Evolutionary conservation across 2,888 invertebrate genomes (phyloP).

Genomic region (Tachina fera): DNA sequence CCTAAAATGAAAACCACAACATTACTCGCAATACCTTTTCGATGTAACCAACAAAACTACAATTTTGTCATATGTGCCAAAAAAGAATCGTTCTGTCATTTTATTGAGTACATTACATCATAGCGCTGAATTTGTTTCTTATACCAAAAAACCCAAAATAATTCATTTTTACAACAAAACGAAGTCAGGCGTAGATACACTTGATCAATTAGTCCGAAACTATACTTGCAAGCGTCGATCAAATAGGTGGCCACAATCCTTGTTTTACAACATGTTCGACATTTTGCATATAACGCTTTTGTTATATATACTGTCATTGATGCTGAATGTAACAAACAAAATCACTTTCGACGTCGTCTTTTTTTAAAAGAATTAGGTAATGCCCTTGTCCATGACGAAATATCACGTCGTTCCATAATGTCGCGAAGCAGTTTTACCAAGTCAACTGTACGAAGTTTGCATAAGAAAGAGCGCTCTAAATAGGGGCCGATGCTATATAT

Average conservation of each 20-base stretch:
- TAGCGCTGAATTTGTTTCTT: background rate
- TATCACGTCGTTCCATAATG: slow-evolving; percentile 33
- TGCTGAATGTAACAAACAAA: slow-evolving; percentile 13
- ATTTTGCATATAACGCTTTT: slow-evolving; percentile 32
- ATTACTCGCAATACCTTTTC: slow-evolving; percentile 10
- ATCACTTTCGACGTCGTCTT: slow-evolving; percentile 19
- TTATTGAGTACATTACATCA: slow-evolving; percentile 1
- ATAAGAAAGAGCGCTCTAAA: background rate
- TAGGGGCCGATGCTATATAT: background rate
- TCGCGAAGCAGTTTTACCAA: slow-evolving; percentile 19
- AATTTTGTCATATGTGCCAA: slow-evolving; percentile 7
- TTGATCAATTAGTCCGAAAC: slow-evolving; percentile 25
- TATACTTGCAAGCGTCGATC: slow-evolving; percentile 10
- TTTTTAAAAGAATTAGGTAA: slow-evolving; percentile 23
- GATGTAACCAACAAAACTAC: slow-evolving; percentile 16
- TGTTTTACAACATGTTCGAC: slow-evolving; percentile 32
- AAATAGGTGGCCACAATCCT: slow-evolving; percentile 33
- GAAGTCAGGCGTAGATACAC: slow-evolving; percentile 20
- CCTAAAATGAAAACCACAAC: slow-evolving; percentile 7
- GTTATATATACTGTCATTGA: slow-evolving; percentile 20
- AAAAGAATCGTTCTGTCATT: slow-evolving; percentile 4
- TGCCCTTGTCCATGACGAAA: slow-evolving; percentile 21
- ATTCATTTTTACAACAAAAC: slow-evolving; percentile 19
- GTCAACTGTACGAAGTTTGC: slow-evolving; percentile 18
- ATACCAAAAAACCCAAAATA: background rate